A percentile compares a stretch with the other conserved stretches of the same genome.
These are phyloP conservation scores for Macrotus californicus DNA, from an alignment of 2,113 vertebrate species.

Conservation along the genomic window DNA sequence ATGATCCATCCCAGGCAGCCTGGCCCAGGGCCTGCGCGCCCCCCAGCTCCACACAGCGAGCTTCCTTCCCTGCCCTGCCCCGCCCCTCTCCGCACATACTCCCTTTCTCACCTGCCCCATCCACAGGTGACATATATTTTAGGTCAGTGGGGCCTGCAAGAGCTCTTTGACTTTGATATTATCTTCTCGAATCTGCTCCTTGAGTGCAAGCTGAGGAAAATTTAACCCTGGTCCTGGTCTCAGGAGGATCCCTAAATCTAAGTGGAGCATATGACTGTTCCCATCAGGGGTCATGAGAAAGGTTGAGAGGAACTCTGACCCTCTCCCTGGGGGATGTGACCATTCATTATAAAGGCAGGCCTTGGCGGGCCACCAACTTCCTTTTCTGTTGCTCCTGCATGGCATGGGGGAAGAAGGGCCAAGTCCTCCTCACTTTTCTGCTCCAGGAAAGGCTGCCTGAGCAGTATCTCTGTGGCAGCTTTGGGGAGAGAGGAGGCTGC, in stretches of 20 bases:
- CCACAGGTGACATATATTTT: background rate
- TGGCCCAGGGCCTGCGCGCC: background rate
- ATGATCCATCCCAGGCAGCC: background rate
- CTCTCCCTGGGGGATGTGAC: background rate
- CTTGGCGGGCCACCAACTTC: background rate
- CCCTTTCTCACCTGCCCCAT: background rate
- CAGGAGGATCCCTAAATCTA: background rate
- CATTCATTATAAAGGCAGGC: background rate
- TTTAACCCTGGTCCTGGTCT: background rate
- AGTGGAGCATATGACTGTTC: background rate
- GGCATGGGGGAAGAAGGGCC: background rate
- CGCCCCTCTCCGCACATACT: background rate
- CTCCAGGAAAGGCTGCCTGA: background rate
- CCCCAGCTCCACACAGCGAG: background rate
- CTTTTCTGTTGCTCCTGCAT: background rate
- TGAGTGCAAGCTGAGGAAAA: background rate
- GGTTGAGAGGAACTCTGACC: background rate
- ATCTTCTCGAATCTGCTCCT: background rate
- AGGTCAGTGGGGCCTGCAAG: background rate
- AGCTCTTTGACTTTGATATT: background rate
- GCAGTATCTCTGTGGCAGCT: background rate
- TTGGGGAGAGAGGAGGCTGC: background rate
- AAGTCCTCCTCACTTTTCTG: background rate
- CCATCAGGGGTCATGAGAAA: background rate
- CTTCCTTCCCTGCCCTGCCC: background rate